Percentiles rank a stretch among this genome's conserved stretches.
phyloP scores from a whole-genome alignment of 2,797 vertebrate species.

The Ptychadena robeensis region DNA sequence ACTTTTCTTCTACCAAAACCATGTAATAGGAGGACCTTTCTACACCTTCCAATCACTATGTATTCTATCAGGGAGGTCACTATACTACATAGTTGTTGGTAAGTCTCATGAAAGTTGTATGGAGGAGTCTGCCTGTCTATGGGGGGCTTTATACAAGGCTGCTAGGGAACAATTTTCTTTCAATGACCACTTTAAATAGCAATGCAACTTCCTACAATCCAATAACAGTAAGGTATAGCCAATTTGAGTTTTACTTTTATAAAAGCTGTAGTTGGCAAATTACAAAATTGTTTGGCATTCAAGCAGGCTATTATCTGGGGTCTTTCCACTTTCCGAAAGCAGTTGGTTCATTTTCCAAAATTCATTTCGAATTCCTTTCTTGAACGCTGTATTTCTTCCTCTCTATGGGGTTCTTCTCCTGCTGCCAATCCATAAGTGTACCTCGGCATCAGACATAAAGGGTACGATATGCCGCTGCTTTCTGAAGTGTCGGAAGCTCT shows the following conservation, averaged over 20 bases:
- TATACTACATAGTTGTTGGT: too few species aligned
- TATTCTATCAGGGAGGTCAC: too few species aligned
- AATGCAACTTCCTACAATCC: background rate
- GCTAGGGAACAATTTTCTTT: background rate
- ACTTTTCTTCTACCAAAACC: too few species aligned
- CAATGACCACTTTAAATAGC: background rate
- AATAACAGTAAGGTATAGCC: background rate
- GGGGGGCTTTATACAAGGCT: background rate
- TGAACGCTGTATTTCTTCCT: background rate
- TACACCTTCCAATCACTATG: too few species aligned
- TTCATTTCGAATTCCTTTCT: slow-evolving; percentile 24
- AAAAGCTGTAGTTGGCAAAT: background rate
- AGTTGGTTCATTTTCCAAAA: background rate
- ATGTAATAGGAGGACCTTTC: too few species aligned
- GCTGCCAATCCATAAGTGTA: slow-evolving; percentile 24
- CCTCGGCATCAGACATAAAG: slow-evolving; percentile 13
- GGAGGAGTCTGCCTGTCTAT: too few species aligned
- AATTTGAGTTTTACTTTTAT: background rate
- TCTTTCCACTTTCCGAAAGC: background rate
- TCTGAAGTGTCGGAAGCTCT: slow-evolving; percentile 21
- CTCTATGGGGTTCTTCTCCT: slow-evolving; percentile 14
- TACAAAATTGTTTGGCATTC: slow-evolving; percentile 5
- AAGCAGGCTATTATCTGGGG: slow-evolving; percentile 4
- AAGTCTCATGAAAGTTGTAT: too few species aligned
- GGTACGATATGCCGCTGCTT: slow-evolving; percentile 19